Percentiles rank a stretch among this genome's conserved stretches.
These are phyloP conservation scores for Cuculus canorus DNA, from an alignment of 2,797 vertebrate genomes.

Conservation along the genomic window DNA sequence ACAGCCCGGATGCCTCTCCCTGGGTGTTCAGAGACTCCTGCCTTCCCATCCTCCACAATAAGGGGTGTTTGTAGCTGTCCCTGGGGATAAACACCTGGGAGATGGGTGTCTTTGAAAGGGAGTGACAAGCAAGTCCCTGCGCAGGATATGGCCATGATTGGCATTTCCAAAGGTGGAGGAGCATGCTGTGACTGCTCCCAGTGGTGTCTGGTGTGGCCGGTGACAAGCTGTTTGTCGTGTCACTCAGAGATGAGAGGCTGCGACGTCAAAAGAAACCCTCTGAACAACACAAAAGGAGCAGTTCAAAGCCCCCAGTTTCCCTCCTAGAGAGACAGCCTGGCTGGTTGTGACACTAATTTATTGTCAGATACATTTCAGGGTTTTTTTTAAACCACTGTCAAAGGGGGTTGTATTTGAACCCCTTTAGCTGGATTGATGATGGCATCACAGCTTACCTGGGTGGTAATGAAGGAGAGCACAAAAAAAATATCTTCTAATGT, in stretches of 20 bases:
- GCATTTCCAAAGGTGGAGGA: slow-evolving; percentile 62
- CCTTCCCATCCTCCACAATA: background rate
- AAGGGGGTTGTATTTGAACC: background rate
- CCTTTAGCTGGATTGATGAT: background rate
- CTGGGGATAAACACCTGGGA: background rate
- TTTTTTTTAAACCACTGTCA: background rate
- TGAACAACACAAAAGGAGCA: slow-evolving; percentile 34
- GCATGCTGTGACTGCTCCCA: slow-evolving; percentile 6
- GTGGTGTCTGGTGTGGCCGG: background rate
- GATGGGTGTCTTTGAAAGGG: slow-evolving; percentile 14
- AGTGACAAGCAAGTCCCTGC: slow-evolving; percentile 2
- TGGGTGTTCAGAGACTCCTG: background rate
- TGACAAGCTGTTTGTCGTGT: slow-evolving; percentile 54
- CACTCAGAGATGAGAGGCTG: slow-evolving; percentile 58
- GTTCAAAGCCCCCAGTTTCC: slow-evolving; percentile 70
- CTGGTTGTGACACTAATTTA: slow-evolving; percentile 63
- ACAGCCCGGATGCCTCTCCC: background rate
- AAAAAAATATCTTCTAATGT: background rate
- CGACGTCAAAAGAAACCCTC: slow-evolving; percentile 37
- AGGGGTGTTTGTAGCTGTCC: background rate
- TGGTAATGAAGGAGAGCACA: background rate
- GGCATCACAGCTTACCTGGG: background rate
- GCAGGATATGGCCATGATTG: background rate
- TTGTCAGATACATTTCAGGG: background rate
- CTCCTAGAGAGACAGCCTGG: slow-evolving; percentile 29